Base-by-base conservation (phyloP, 2,113 vertebrate species). In the Myotis lucifugus region DNA sequence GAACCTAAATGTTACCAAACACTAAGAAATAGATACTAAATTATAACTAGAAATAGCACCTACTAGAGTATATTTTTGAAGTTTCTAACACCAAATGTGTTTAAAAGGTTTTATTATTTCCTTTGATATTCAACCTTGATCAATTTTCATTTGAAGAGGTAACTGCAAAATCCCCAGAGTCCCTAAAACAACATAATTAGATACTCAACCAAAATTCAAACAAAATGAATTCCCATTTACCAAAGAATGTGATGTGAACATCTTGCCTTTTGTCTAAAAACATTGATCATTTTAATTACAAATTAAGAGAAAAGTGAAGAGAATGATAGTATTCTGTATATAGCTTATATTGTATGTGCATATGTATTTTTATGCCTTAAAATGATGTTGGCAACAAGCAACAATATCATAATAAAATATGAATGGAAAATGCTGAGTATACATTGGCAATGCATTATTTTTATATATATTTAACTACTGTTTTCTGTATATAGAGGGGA, bases 101-200 rank as follows among this genome's bases (percentile, higher is more conserved):
- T 94, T 94, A 37, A 46, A 52, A 14, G 13, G 15, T 85, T 95
- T 89, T 81, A 74, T 14, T 88, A 77, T 92, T 97, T 97, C 34
- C 48, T 98, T 96, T 96, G 69, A 92, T 97, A 96, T 91, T 96
- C 40, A 96, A 54, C 37, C 72, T 96, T 96, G 64, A 98, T 97
- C 48, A 95, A 64, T 96, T 97, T 97, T 97, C 12, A 96, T 95
- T 96, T 96, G 93, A 97, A 97, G 88, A 95, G 1, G 25, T 92
- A 96, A 91, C 34, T 96, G 6, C 83, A 86, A 97, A 96, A 3
- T 84, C 90, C 12, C 64, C 15, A 27, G 29, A 77, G 54, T 91
- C 14, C 52, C 54, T 77, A 93, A 97, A 94, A 52, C 27, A 97
- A 93, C 27, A 67, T 95, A 94, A 96, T 95, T 95, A 97, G 29